Evolutionary conservation across 2,113 vertebrate genomes (phyloP), one percentile per base, ranked within the genome.

Genomic region (Loxodonta africana): DNA sequence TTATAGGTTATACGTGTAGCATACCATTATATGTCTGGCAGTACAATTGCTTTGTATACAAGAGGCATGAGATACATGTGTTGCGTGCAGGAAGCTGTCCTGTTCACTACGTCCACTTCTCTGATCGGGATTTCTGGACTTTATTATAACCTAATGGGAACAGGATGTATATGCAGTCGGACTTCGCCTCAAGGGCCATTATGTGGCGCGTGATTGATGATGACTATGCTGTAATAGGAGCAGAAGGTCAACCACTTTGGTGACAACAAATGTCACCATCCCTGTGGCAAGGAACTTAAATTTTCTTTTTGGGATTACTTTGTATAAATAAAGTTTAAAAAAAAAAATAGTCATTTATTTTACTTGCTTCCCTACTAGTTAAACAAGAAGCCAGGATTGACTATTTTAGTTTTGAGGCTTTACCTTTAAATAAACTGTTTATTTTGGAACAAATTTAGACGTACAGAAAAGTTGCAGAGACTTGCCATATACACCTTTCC

Each of bases 341-440:
- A 33, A 33, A 30, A 26, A 67, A 28, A 83, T 88, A 33, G 15
- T 46, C 15, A 80, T 84, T 80, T 71, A 51, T 73, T 95, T 96
- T 51, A 78, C 6, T 84, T 89, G 25, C 41, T 69, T 80, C 63
- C 51, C 28, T 86, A 76, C 23, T 89, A 62, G 51, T 41, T 69
- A 84, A 89, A 84, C 53, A 25, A 80, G 41, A 9, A 62, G 23
- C 7, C 62, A 67, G 57, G 82, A 81, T 4, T n/a, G 65, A 60
- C 60, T 95, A 51, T 88, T 87, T 88, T 84, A 85, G 71, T 82
- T 94, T 67, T 85, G 65, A 94, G 46, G 33, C 20, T 77, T 93
- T 87, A 60, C 48, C 44, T 83, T 88, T 90, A 92, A 92, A 86
- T 87, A 81, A 78, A 88, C 46, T 69, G 18, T 37, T 91, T 91